Base-by-base conservation (phyloP, 2,113 vertebrate genomes). In the Pogona vitticeps region DNA sequence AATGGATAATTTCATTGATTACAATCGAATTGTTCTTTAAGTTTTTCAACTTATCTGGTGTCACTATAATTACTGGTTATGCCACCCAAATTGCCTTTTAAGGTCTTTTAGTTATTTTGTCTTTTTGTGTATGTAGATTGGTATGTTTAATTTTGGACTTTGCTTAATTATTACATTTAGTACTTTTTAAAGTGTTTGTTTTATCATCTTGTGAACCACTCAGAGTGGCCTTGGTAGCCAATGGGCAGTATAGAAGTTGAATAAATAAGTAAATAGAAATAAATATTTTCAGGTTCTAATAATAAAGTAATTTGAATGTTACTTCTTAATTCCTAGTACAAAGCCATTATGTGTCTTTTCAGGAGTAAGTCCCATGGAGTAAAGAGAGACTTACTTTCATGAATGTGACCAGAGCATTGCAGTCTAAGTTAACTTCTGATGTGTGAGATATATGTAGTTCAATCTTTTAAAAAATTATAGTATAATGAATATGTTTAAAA, bases 381-480 rank as follows among this genome's bases (percentile, higher is more conserved):
- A 36, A 1, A 42, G 38, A 42, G 6, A 21, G 72, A 20, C 23
- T 75, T 75, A 75, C 38, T 42, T 42, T 42, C 10, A 14, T 28
- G 42, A n/a, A 31, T 15, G 72, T 75, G 72, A 75, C 20, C 10
- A 75, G 20, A 75, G 9, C 6, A 75, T 40, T 40, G 36, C 36
- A 40, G 71, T 8, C 1, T 46, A 5, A 33, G 61, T 68, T n/a
- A 73, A 2, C 68, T 83, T 88, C 10, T 36, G 61, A 88, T 82
- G 31, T 9, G 88, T 0, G 14, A n/a, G 58, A 1, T 33, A 73
- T 59, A 0, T 0, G 71, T 88, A 36, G 68, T 52, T 58, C 23
- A 0, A 59, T 6, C 2, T 23, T 65, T 88, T 91, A 23, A 52
- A 52, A 52, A 52, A 83, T 86, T 33, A 33, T 36, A 23, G 82